Evolutionary conservation across 2,113 vertebrate genomes (phyloP).

Genomic region (Urocolius indicus): DNA sequence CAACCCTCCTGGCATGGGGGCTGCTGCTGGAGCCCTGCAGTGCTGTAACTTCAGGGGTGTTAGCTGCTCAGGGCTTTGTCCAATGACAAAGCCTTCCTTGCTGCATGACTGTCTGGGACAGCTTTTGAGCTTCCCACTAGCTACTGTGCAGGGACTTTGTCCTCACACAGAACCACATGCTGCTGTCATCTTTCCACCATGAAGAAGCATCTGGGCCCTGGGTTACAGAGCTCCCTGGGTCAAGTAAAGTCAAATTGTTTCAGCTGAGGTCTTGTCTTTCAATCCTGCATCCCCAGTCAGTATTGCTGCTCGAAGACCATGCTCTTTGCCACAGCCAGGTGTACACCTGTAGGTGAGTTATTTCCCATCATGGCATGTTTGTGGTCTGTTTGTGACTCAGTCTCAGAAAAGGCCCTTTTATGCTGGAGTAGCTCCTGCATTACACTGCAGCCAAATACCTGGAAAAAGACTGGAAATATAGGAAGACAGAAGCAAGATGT

Average conservation of each 20-base stretch:
- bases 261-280: not conserved
- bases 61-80: not conserved
- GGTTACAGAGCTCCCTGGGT: not conserved
- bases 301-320: not conserved
- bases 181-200: not conserved
- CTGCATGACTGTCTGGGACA: not conserved
- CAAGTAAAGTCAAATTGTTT: not conserved
- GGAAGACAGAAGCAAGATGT: not conserved
- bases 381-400: not conserved
- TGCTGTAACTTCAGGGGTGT: not conserved
- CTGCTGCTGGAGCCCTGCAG: not conserved
- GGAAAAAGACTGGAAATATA: not conserved
- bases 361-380: not conserved
- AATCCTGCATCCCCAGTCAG: not conserved
- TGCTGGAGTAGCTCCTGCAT: not conserved
- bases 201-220: not conserved
- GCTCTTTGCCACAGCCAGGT: not conserved
- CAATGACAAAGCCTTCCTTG: not conserved
- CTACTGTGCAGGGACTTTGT: not conserved
- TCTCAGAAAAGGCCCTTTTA: not conserved
- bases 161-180: not conserved
- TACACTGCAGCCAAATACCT: accelerated
- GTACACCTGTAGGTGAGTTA: not conserved
- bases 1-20: not conserved
- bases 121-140: not conserved